Base-by-base conservation (phyloP, 2,797 vertebrate species). In the Eulemur albifrons region DNA sequence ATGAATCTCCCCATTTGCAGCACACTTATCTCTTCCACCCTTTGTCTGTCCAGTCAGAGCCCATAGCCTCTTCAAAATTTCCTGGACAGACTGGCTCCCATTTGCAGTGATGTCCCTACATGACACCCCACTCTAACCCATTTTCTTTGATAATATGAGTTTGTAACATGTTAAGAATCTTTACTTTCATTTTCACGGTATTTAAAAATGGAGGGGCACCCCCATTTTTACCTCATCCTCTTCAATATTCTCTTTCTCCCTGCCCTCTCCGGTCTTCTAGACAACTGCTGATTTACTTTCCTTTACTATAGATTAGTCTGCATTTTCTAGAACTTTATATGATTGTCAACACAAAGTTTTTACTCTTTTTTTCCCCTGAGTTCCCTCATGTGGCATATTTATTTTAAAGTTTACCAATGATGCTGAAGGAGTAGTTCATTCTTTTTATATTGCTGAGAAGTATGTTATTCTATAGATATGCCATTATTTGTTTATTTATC, bases 301-400 rank as follows among this genome's bases (percentile, higher is more conserved):
- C 76, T 91, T 82, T 70, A 48, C 40, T 43, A 86, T 2, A 70
- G 67, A 63, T 57, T 54, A 75, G 45, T 38, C 77, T 76, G 30
- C 40, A 90, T 82, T 92, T 91, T 93, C 54, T 85, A 95, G 43
- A 87, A 88, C n/a, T 84, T 88, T 50, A n/a, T 40, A 59, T 69
- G 30, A 88, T 1, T 65, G 38, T 63, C 50, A 93, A 83, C 27
- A 90, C 48, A 92, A 88, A 82, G 27, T 40, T 25, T 75, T 65
- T 63, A 48, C 1, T 57, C 30, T 57, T 65, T 38, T 38, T 30
- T 40, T 10, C 21, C 17, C 27, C 48, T 4, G 9, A 13, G 3
- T 76, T 70, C 80, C 70, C 20, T 86, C 52, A 92, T 25, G 30
- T 52, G 52, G n/a, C 27, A 10, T 14, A 43, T 50, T 91, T 93